Conservation (phyloP, 2,888 invertebrate genomes). For the Sericinus montela region DNA sequence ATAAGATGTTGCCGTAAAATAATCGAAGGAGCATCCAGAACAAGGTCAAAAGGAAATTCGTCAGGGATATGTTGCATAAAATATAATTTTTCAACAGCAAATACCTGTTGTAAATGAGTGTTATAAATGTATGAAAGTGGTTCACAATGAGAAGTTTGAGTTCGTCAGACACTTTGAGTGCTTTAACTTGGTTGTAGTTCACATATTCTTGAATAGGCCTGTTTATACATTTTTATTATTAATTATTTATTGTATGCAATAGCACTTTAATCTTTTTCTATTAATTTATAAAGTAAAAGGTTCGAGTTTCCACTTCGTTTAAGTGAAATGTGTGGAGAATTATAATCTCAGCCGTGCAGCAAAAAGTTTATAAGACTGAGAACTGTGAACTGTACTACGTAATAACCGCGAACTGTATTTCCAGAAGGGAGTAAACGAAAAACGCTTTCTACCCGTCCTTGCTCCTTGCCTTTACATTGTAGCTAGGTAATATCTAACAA, state of each 20-base stretch:
- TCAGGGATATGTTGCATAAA: constrained; percentile 28
- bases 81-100: constrained; percentile 32
- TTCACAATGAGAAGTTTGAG: constrained; percentile 43
- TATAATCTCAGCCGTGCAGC: constrained; percentile 54
- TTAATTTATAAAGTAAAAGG: constrained; percentile 22
- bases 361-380: constrained; percentile 74
- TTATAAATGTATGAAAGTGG: constrained; percentile 43
- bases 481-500: constrained; percentile 63
- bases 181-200: constrained; percentile 65
- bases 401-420: constrained; percentile 68
- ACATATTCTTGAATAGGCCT: constrained; percentile 44
- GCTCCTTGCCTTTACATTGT: constrained; percentile 76
- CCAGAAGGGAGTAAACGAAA: constrained; percentile 68
- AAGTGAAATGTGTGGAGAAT: constrained; percentile 19
- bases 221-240: constrained; percentile 38
- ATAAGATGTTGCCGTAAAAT: constrained; percentile 46
- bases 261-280: constrained; percentile 35
- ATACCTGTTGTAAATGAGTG: constrained; percentile 39
- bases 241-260: constrained; percentile 43
- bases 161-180: constrained; percentile 65
- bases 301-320: constrained; percentile 13
- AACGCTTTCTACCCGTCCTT: constrained; percentile 78
- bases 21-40: constrained; percentile 42
- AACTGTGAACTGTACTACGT: constrained; percentile 48
- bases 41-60: constrained; percentile 36